Conservation (phyloP, 2,113 vertebrate genomes). For the Microtus pennsylvanicus region DNA sequence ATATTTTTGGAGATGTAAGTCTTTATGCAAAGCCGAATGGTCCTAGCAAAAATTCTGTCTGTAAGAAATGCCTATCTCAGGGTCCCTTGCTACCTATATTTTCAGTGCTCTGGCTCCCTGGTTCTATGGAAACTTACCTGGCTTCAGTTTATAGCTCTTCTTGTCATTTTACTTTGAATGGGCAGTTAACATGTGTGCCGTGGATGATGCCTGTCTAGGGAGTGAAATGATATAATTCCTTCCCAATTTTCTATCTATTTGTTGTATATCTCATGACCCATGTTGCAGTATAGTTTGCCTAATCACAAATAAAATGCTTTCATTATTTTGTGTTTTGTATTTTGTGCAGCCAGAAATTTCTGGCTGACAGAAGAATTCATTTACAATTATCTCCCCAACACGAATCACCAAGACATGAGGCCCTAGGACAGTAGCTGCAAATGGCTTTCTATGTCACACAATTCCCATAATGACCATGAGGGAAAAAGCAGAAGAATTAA, state of each 20-base stretch:
- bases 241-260: background rate
- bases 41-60: background rate
- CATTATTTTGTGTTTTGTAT: background rate
- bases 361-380: background rate
- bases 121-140: background rate
- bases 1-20: background rate
- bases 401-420: background rate
- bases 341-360: background rate
- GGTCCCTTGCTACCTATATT: background rate
- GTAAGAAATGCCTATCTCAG: background rate
- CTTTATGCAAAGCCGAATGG: conserved; percentile 23
- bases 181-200: background rate
- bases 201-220: background rate
- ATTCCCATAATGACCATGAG: background rate
- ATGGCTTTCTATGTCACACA: background rate
- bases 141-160: background rate
- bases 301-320: background rate
- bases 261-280: background rate
- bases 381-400: background rate
- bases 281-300: background rate
- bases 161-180: background rate
- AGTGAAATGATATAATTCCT: background rate
- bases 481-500: background rate
- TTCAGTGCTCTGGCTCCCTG: background rate
- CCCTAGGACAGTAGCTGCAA: background rate